Percentiles rank a stretch among this genome's conserved stretches.
Evolutionary conservation across 2,888 invertebrate genomes (phyloP).

Genomic region (Pterobdella sp.): DNA sequence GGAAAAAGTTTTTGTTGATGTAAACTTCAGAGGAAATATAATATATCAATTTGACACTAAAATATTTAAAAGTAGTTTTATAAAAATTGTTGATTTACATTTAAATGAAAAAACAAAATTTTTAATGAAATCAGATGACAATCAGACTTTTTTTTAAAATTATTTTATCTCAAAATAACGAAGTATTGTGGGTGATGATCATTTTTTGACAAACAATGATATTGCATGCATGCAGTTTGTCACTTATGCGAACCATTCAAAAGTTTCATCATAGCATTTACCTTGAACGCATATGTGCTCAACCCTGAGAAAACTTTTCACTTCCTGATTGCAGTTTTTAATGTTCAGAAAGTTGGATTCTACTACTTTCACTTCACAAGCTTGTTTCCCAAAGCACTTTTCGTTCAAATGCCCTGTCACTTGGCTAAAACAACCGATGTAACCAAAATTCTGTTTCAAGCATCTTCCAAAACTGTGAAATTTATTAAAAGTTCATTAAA

Average conservation of each 20-base stretch:
- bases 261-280: neutral
- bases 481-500: neutral
- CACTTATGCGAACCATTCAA: neutral
- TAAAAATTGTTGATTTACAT: no score
- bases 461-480: slow-evolving; percentile 26
- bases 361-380: slow-evolving; percentile 30
- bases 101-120: no score
- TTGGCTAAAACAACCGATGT: slow-evolving; percentile 25
- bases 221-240: no score
- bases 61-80: no score
- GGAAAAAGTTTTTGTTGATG: no score
- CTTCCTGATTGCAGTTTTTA: slow-evolving; percentile 31
- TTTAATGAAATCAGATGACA: no score
- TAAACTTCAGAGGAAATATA: no score
- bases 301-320: slow-evolving; percentile 32
- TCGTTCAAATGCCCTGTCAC: slow-evolving; percentile 23
- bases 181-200: no score
- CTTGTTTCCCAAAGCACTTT: slow-evolving; percentile 20
- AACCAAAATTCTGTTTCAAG: slow-evolving; percentile 29
- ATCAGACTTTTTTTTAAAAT: no score
- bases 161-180: no score
- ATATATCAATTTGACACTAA: no score
- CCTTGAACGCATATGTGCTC: slow-evolving; percentile 32
- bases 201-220: no score
- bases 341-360: slow-evolving; percentile 30